A percentile compares a stretch with the other conserved stretches of the same genome.
phyloP scores from a whole-genome alignment of 2,888 invertebrate genomes.

The Horisme vitalbata region DNA sequence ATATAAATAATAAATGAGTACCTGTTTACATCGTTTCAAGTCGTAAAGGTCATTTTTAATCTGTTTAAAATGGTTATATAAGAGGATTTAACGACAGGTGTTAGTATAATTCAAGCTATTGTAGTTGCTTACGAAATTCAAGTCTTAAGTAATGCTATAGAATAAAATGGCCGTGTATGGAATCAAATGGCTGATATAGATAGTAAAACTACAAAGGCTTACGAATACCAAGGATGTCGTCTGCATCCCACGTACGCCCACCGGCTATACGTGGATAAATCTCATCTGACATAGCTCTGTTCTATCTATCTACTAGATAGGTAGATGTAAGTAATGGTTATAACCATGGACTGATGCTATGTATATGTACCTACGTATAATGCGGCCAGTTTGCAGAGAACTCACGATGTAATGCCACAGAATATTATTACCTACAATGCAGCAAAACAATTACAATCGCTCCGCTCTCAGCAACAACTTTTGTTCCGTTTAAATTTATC shows the following conservation, averaged over 20 bases:
- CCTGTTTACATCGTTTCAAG: conserved; percentile 36
- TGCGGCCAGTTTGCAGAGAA: too few relatives aligned
- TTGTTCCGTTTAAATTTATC: conserved; percentile 29
- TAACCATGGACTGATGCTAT: too few relatives aligned
- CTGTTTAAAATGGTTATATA: conserved; percentile 31
- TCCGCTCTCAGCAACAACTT: conserved; percentile 12
- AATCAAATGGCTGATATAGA: conserved; percentile 51
- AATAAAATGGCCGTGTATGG: conserved; percentile 45
- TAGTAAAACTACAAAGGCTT: conserved; percentile 60
- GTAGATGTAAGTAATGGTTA: neutral
- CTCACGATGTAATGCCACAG: too few relatives aligned
- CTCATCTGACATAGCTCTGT: conserved; percentile 59
- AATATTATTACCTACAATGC: too few relatives aligned
- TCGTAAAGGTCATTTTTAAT: conserved; percentile 35
- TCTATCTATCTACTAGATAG: conserved; percentile 27
- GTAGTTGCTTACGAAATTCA: conserved; percentile 44
- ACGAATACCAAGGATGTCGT: conserved; percentile 44
- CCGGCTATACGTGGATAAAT: conserved; percentile 63
- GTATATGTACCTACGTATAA: too few relatives aligned
- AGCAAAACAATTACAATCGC: too few relatives aligned
- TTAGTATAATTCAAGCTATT: conserved; percentile 41
- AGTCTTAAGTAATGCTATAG: too few relatives aligned
- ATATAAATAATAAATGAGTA: conserved; percentile 36
- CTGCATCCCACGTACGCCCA: conserved; percentile 60
- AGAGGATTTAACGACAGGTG: conserved; percentile 39